Base-by-base conservation (phyloP, 2,888 invertebrate genomes). In the Pheosia tremula region DNA sequence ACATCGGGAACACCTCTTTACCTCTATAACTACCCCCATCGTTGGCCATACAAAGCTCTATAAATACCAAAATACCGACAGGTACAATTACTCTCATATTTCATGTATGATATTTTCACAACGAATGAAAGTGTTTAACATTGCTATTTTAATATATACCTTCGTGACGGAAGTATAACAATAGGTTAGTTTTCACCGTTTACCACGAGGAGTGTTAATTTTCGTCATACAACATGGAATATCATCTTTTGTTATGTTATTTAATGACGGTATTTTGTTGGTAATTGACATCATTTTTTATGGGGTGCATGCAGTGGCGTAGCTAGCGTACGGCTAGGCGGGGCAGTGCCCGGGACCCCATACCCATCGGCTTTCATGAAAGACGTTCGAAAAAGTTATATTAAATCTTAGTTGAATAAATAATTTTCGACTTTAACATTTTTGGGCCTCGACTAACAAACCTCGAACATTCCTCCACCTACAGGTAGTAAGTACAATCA, bases 161-260 rank as follows among this genome's bases (percentile, higher is more conserved):
- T 78, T 75, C 62, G 24, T 43, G 62, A 62, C 63, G 76, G 83
- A 81, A 82, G 79, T 81, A 77, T 81, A 80, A 88, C 86, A 86
- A 85, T 84, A 65, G 65, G 10, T 13, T 13, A 57, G 82, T 74
- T 74, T 78, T 84, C 83, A 84, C 75, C 70, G 65, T 69, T 76
- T 82, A 84, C 85, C 85, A 85, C 83, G 64, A 69, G 50, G 69
- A 67, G 76, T 76, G 76, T 74, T 82, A 77, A 84, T 82, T 80
- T 79, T 67, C 63, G 59, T 67, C 66, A 62, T 72, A 24, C 77
- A 62, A 67, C 56, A 60, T 59, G 70, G 64, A 74, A 74, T 77
- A 62, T 45, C 50, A 37, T 59, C 63, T 66, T 67, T 79, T 74
- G 77, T 80, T 68, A 67, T 63, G 58, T 43, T 43, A 60, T 45